phyloP scores from a whole-genome alignment of 1,140 invertebrate species.

The Zaprionus ornatus region DNA sequence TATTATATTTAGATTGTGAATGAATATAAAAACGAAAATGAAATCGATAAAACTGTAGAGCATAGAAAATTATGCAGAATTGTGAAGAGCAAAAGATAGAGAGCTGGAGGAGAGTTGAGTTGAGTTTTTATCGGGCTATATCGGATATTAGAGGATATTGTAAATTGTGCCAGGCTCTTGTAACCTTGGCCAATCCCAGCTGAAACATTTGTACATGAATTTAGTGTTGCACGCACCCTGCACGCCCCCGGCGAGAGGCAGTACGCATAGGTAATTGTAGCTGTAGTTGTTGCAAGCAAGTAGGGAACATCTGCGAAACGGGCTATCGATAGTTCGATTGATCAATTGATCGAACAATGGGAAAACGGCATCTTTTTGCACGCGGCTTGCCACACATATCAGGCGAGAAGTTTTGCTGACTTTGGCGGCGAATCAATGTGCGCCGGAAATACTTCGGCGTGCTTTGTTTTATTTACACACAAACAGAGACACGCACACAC shows the following conservation, averaged over 20 bases:
- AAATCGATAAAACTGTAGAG: constrained; percentile 28
- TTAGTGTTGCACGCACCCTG: constrained; percentile 64
- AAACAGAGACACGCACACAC: constrained; percentile 12
- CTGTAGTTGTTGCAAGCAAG: constrained; percentile 23
- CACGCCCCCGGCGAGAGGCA: constrained; percentile 27
- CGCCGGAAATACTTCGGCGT: not conserved
- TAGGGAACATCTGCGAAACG: not conserved
- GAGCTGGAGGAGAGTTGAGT: not conserved
- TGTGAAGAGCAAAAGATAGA: constrained; percentile 11
- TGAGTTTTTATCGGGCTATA: not conserved
- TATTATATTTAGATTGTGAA: constrained; percentile 52
- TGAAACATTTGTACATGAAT: constrained; percentile 73
- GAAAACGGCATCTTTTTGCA: constrained; percentile 23
- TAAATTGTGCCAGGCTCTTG: constrained; percentile 47
- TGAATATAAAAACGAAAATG: constrained; percentile 18
- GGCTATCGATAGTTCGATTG: not conserved
- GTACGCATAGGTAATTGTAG: constrained; percentile 32
- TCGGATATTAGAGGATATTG: constrained; percentile 45
- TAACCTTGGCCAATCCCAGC: constrained; percentile 54
- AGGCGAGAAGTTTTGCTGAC: constrained; percentile 7
- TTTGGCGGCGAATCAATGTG: constrained; percentile 18
- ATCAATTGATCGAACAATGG: not conserved
- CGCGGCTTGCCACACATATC: constrained; percentile 41
- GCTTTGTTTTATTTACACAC: constrained; percentile 34
- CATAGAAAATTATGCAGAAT: constrained; percentile 38